These are phyloP conservation scores for Orthonevra nobilis DNA, from an alignment of 2,888 invertebrate genomes.

Conservation along the genomic window DNA sequence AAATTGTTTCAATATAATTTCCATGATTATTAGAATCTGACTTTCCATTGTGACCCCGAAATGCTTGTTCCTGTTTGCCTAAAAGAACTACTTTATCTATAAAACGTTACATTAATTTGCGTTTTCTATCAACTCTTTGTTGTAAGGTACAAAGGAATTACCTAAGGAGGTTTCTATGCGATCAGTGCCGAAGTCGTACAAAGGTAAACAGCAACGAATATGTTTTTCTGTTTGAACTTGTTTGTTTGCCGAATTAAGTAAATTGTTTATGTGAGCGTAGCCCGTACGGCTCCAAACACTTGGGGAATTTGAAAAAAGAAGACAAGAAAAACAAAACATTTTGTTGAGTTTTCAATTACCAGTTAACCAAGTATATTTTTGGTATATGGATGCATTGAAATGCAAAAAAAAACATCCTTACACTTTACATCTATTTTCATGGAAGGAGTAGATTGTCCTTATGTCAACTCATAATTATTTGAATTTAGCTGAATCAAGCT, in stretches of 20 bases:
- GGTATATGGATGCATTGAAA: neutral
- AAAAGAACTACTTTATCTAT: conserved; percentile 13
- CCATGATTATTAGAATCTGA: conserved; percentile 21
- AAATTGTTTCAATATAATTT: conserved; percentile 18
- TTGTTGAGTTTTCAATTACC: neutral
- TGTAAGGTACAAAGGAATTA: too few species aligned
- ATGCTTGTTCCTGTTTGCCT: conserved; percentile 20
- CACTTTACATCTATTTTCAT: too few species aligned
- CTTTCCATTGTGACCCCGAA: conserved; percentile 25
- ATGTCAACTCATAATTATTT: too few species aligned
- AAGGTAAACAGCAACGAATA: conserved; percentile 24
- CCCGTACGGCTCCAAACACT: conserved; percentile 16
- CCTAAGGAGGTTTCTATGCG: conserved; percentile 30
- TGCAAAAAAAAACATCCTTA: neutral
- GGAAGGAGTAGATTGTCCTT: too few species aligned
- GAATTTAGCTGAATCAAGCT: too few species aligned
- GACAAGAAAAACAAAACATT: neutral
- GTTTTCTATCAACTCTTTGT: too few species aligned
- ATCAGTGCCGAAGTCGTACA: conserved; percentile 13
- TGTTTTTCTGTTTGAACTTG: conserved; percentile 13
- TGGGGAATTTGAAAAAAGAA: conserved; percentile 16
- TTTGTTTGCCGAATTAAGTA: too few species aligned
- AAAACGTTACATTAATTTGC: conserved; percentile 15
- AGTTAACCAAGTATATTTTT: neutral
- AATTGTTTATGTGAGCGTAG: conserved; percentile 17